A percentile compares a stretch with the other conserved stretches of the same genome.
These are phyloP conservation scores for Protodeltote pygarga DNA, from an alignment of 2,888 invertebrate genomes.

Conservation along the genomic window DNA sequence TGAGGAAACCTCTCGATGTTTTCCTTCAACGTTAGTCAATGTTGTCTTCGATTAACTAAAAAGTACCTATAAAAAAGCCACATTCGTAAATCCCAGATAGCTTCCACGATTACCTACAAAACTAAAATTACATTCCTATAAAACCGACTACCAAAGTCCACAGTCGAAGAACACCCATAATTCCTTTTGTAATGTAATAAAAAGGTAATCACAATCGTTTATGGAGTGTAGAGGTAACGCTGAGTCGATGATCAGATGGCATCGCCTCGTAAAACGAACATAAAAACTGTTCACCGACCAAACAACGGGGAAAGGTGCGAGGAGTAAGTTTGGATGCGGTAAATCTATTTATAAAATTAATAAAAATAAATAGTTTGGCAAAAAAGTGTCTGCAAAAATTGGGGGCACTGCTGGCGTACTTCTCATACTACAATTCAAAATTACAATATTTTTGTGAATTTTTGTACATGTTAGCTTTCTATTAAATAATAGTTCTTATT, in stretches of 20 bases:
- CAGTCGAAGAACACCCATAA: conserved; percentile 21
- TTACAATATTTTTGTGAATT: too few species aligned
- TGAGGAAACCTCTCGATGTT: too few species aligned
- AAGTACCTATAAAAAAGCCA: too few species aligned
- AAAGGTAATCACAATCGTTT: conserved; percentile 51
- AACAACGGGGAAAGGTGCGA: conserved; percentile 21
- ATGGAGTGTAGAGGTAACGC: conserved; percentile 45
- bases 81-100: too few species aligned
- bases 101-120: not conserved
- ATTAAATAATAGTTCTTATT: not conserved
- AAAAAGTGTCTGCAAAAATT: too few species aligned
- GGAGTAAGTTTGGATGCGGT: conserved; percentile 18
- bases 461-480: not conserved
- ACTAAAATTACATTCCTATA: too few species aligned
- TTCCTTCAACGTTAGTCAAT: too few species aligned
- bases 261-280: conserved; percentile 57
- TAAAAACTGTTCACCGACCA: conserved; percentile 58
- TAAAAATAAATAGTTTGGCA: too few species aligned
- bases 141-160: conserved; percentile 6
- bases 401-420: too few species aligned
- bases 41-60: too few species aligned
- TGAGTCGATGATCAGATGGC: conserved; percentile 58
- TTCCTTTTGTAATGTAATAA: conserved; percentile 39
- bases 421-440: too few species aligned
- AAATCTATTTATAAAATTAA: too few species aligned